Base-by-base conservation (phyloP, 2,113 vertebrate species). In the Callocephalon fimbriatum region DNA sequence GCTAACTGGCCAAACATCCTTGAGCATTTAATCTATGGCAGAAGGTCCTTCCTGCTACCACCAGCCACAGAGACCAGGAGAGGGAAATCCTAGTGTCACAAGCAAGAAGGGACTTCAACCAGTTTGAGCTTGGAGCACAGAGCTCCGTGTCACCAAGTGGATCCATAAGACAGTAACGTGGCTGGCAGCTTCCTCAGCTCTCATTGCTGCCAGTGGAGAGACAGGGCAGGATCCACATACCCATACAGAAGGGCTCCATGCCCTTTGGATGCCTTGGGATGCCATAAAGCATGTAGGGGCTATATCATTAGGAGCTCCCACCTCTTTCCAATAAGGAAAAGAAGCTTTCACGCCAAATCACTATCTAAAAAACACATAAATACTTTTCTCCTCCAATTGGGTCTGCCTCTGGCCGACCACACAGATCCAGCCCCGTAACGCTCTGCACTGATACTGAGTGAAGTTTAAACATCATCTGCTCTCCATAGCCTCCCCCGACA, bases 391-490 rank as follows among this genome's bases (percentile, higher is more conserved):
- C 47, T 27, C 53, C 73, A 50, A 8, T 1, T 37, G 59, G 5
- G 5, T 59, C 31, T 95, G 42, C 45, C 45, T 67, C 56, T 72
- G 70, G 27, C 42, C 14, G 21, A 6, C 29, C 58, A 31, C 56
- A 9, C 4, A 9, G 45, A 13, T 22, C 26, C 47, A 82, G 51
- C 47, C 42, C 35, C 0, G 0, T 32, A 9, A 20, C 2, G 4
- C 47, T 23, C 82, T 2, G 15, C 7, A 3, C 31, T 12, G 48
- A 18, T 21, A 31, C 32, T 3, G 5, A n/a, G 27, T 0, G 4
- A 93, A 70, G 67, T 61, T 73, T 12, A 50, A 84, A 47, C 0
- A 0, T 4, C 37, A 35, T 51, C 78, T 19, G 14, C 8, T 83
- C 3, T 0, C 73, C 12, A 4, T 0, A 32, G 56, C 42, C 83